These are phyloP conservation scores for Lepus oiostolus DNA, from an alignment of 2,797 vertebrate genomes.

Conservation along the genomic window DNA sequence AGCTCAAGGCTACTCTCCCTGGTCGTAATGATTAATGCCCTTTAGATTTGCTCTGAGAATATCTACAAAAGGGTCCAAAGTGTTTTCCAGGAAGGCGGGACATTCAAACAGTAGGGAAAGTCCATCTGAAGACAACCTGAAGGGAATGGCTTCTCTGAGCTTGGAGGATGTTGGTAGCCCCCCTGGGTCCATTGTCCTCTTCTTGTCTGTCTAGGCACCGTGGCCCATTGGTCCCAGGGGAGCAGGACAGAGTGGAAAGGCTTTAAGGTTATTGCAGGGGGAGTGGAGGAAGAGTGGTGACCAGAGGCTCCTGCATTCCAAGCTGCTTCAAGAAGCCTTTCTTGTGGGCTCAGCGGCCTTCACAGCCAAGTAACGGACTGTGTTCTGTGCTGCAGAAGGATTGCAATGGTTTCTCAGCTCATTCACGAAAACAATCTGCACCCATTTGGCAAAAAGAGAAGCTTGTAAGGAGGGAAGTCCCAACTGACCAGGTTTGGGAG, in stretches of 20 bases:
- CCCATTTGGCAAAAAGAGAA: conserved; percentile 7
- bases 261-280: neutral
- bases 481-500: neutral
- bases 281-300: neutral
- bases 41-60: neutral
- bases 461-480: conserved; percentile 1
- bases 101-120: neutral
- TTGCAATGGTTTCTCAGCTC: conserved; percentile 3
- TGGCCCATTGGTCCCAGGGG: neutral
- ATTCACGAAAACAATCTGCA: conserved; percentile 11
- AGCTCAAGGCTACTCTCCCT: neutral
- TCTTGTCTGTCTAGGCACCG: neutral
- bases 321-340: neutral
- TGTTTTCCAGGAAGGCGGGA: neutral
- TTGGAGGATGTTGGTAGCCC: neutral
- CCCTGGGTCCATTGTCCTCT: neutral
- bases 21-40: neutral
- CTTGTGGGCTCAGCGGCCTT: neutral
- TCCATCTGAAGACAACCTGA: neutral
- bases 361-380: neutral
- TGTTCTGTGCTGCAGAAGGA: neutral
- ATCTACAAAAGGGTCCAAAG: neutral
- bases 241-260: neutral
- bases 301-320: conserved; percentile 31
- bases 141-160: neutral